Conservation (phyloP, 2,888 invertebrate genomes). For the Dilophus febrilis region DNA sequence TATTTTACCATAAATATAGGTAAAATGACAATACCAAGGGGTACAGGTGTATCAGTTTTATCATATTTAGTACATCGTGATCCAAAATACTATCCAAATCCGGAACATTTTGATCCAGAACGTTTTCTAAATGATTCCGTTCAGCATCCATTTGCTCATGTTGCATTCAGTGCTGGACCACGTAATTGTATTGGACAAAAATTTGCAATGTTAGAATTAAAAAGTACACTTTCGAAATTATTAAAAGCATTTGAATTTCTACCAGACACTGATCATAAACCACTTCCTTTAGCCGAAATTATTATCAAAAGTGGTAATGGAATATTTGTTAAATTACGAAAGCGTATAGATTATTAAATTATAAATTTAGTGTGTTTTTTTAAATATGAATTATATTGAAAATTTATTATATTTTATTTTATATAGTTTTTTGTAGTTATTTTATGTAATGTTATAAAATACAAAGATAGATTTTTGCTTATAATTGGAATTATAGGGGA, state of each 20-base stretch:
- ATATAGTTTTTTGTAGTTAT: too few relatives aligned
- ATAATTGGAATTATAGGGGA: too few relatives aligned
- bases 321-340: too few relatives aligned
- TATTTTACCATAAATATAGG: too few relatives aligned
- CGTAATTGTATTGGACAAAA: conserved; percentile 19
- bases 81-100: conserved; percentile 31
- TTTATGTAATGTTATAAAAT: too few relatives aligned
- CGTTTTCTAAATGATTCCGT: conserved; percentile 20
- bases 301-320: neutral
- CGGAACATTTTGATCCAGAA: conserved; percentile 26
- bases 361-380: too few relatives aligned
- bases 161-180: conserved; percentile 26
- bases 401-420: too few relatives aligned
- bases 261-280: conserved; percentile 19
- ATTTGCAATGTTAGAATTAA: conserved; percentile 16
- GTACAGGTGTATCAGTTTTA: conserved; percentile 23
- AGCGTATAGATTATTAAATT: too few relatives aligned
- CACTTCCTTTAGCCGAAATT: conserved; percentile 13
- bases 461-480: too few relatives aligned
- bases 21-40: conserved; percentile 26
- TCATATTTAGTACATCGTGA: conserved; percentile 32
- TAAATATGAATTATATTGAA: too few relatives aligned
- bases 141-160: conserved; percentile 24
- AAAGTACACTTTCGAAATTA: conserved; percentile 20
- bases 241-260: conserved; percentile 23